These are phyloP conservation scores for Styela clava DNA, from an alignment of 23 tunicate genomes.

Conservation along the genomic window DNA sequence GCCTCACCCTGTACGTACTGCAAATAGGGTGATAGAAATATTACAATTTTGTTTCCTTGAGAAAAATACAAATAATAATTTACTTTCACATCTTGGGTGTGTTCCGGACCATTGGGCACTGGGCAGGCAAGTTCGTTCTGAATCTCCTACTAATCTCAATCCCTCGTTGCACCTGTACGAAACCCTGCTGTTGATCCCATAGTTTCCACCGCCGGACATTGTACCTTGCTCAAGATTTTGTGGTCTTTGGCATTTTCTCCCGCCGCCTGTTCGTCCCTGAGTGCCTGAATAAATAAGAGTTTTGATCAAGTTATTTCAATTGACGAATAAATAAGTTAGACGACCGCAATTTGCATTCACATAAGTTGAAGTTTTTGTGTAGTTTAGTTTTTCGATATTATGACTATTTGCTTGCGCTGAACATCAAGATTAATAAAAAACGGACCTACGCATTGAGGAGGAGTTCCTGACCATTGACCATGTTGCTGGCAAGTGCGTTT, in stretches of 20 bases:
- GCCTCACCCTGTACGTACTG: no score
- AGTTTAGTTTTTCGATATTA: no score
- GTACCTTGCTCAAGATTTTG: background rate
- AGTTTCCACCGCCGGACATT: background rate
- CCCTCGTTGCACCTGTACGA: background rate
- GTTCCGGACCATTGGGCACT: slow-evolving; percentile 5
- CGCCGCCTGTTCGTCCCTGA: background rate
- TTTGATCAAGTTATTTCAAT: no score
- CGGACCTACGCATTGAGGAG: background rate
- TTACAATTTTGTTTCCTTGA: no score
- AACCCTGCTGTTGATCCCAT: background rate
- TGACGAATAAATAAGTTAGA: no score
- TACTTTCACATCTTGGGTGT: slow-evolving; percentile 16
- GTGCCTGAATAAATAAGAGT: no score
- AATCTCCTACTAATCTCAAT: background rate
- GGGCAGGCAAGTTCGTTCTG: background rate
- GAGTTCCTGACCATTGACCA: slow-evolving; percentile 19
- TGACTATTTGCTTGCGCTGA: no score
- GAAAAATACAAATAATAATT: no score
- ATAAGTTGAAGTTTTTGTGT: no score
- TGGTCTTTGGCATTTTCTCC: background rate
- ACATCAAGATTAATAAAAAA: no score
- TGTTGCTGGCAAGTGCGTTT: background rate
- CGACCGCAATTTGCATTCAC: no score
- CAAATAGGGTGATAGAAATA: no score